phyloP scores from a whole-genome alignment of 2,113 vertebrate genomes.

The Kryptolebias marmoratus region DNA sequence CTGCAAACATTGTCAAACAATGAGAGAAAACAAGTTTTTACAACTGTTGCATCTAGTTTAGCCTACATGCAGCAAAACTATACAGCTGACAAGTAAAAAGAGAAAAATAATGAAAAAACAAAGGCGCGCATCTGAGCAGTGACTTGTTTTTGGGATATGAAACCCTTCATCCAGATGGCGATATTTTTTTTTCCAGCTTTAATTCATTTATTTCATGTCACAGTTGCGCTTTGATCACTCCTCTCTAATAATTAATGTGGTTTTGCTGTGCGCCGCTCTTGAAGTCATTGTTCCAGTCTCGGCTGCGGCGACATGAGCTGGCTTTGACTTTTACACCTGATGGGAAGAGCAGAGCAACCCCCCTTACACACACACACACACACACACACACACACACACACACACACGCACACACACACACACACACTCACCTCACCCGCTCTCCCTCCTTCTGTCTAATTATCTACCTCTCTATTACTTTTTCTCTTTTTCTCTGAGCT shows the following conservation, averaged over 20 bases:
- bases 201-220: slow-evolving; percentile 81
- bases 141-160: slow-evolving; percentile 67
- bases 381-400: slow-evolving; percentile 6
- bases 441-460: slow-evolving; percentile 45
- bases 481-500: slow-evolving; percentile 45
- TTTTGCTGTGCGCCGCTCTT: slow-evolving; percentile 72
- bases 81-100: slow-evolving; percentile 31
- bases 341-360: slow-evolving; percentile 47
- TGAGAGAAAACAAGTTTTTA: background rate
- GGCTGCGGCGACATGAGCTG: slow-evolving; percentile 55
- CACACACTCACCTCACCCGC: slow-evolving; percentile 11
- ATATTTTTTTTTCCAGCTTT: slow-evolving; percentile 73
- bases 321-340: slow-evolving; percentile 76
- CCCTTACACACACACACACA: slow-evolving; percentile 4
- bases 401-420: background rate
- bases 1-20: slow-evolving; percentile 9
- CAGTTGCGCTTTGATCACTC: slow-evolving; percentile 78
- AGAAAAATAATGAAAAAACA: slow-evolving; percentile 20
- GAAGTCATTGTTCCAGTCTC: slow-evolving; percentile 78
- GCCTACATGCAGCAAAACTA: slow-evolving; percentile 22
- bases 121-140: slow-evolving; percentile 53
- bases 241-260: slow-evolving; percentile 80
- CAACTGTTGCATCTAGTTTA: slow-evolving; percentile 20
- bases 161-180: slow-evolving; percentile 74
- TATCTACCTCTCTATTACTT: slow-evolving; percentile 45